Percentiles rank a stretch among this genome's conserved stretches.
These are phyloP conservation scores for Platyrinchus mystaceus DNA, from an alignment of 2,797 vertebrate species.

Conservation along the genomic window DNA sequence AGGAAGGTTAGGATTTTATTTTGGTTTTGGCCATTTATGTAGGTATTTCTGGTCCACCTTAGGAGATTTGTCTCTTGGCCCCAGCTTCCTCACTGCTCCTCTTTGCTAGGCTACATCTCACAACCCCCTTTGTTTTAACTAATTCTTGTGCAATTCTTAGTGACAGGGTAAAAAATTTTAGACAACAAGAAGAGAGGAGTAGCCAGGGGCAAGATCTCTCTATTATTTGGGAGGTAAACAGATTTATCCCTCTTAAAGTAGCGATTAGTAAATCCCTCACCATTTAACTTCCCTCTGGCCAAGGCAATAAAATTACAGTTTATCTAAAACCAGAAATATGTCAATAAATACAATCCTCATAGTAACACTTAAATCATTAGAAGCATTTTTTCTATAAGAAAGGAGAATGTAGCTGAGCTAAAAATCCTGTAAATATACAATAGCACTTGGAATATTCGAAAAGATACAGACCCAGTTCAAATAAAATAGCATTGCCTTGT, in stretches of 20 bases:
- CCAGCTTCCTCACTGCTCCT: neutral
- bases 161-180: neutral
- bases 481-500: neutral
- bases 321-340: conserved; percentile 15
- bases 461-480: neutral
- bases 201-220: neutral
- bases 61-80: neutral
- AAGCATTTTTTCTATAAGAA: neutral
- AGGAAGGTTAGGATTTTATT: neutral
- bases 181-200: neutral
- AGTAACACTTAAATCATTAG: neutral
- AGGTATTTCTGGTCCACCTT: neutral
- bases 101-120: neutral
- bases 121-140: neutral
- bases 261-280: neutral
- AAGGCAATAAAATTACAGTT: neutral
- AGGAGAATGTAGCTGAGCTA: neutral
- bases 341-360: neutral
- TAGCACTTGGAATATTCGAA: neutral
- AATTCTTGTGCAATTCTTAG: neutral
- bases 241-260: conserved; percentile 8
- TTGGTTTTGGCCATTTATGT: neutral
- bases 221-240: conserved; percentile 15
- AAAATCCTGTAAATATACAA: neutral
- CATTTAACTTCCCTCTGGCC: neutral